Base-by-base conservation (phyloP, 1,140 invertebrate species). In the Choristoneura fumiferana region DNA sequence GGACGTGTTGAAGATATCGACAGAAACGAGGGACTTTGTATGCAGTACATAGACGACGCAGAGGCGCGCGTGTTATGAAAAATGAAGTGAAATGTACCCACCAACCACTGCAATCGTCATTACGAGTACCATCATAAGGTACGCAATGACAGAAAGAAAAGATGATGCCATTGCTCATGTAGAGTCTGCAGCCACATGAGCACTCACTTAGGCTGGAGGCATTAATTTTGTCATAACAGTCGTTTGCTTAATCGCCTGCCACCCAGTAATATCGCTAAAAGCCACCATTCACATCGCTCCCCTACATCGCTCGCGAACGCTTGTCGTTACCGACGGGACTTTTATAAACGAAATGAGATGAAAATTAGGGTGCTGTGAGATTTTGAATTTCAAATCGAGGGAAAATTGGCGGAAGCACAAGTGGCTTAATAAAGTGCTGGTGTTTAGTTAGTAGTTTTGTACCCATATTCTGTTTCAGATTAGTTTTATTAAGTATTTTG, bases 191-290 rank as follows among this genome's bases (percentile, higher is more conserved):
- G 43, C 10, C 43, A 67, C 61, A 62, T 60, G 62, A 63, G 65
- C 68, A 59, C 65, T 70, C 64, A 71, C 67, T 69, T 71, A 66
- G 67, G 58, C 52, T 52, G 66, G 35, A 40, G 65, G 63, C 76
- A 77, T 79, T 79, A 79, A 79, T 79, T 75, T 69, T 49, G 58
- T 72, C 69, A 76, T 77, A 76, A 72, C 67, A 76, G 63, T 62
- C 66, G 65, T 73, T 78, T 63, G 45, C 63, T 64, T 67, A 73
- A 63, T 67, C 67, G 66, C 60, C 68, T 70, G 65, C 45, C 58
- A 54, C 62, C 40, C 61, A 62, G 66, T 72, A 79, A 77, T 79
- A 77, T 67, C 62, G 68, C 72, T 77, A 72, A 76, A 76, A 77
- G 75, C 73, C 57, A 63, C 68, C 69, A 75, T 80, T 80, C 67